Percentiles rank a stretch among this genome's conserved stretches.
phyloP scores from a whole-genome alignment of 1,140 invertebrate genomes.

The Augochlora pura region DNA sequence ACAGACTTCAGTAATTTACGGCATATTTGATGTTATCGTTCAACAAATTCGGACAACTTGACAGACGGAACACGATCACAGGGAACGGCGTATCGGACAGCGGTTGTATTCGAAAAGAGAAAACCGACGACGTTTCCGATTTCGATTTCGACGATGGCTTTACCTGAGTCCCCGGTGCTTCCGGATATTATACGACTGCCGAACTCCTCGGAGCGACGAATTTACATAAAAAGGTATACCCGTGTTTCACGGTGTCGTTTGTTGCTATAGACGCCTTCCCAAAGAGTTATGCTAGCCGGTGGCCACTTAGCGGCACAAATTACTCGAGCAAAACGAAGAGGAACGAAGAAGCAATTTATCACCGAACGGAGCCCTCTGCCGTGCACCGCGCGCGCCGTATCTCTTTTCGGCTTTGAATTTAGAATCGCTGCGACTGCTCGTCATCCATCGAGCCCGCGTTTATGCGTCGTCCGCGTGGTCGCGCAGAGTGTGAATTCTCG shows the following conservation, averaged over 20 bases:
- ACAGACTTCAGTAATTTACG: too few relatives aligned
- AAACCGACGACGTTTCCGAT: not conserved
- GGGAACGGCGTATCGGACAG: not conserved
- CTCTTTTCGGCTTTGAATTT: conserved; percentile 32
- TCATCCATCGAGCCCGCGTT: too few relatives aligned
- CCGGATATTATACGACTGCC: conserved; percentile 40
- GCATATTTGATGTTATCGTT: not conserved
- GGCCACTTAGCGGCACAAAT: conserved; percentile 64
- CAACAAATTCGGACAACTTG: not conserved
- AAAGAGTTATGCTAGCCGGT: conserved; percentile 56
- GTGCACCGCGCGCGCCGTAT: conserved; percentile 37
- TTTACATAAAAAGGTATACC: conserved; percentile 59
- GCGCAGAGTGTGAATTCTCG: too few relatives aligned
- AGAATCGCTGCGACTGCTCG: not conserved
- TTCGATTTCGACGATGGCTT: not conserved
- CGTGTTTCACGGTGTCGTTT: conserved; percentile 57
- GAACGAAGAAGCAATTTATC: conserved; percentile 56
- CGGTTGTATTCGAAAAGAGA: not conserved
- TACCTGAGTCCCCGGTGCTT: not conserved
- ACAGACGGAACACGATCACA: not conserved
- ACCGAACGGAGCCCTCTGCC: conserved; percentile 16
- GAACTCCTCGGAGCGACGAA: conserved; percentile 37
- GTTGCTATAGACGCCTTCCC: conserved; percentile 51
- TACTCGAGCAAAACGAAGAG: conserved; percentile 59
- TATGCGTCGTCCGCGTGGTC: too few relatives aligned